A percentile compares a stretch with the other conserved stretches of the same genome.
Evolutionary conservation across 2,888 invertebrate genomes (phyloP).

Genomic region (Zaprionus bogoriensis): DNA sequence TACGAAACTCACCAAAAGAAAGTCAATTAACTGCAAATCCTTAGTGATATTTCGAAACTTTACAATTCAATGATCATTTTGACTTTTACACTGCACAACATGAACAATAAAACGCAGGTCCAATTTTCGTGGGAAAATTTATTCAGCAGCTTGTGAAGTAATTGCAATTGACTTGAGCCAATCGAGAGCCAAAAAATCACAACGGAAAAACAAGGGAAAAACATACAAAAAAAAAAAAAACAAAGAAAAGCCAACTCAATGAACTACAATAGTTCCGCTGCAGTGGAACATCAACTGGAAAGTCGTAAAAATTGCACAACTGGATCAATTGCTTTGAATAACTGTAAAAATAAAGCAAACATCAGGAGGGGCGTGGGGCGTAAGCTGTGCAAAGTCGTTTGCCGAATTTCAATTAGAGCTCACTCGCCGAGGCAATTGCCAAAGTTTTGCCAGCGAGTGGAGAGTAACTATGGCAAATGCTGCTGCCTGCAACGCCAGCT

Average conservation of each 20-base stretch:
- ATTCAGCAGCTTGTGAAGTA: neutral
- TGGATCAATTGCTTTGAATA: constrained; percentile 12
- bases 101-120: too few species aligned
- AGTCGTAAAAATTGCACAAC: constrained; percentile 15
- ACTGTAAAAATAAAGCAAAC: neutral
- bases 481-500: constrained; percentile 23
- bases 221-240: too few species aligned
- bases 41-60: too few species aligned
- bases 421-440: constrained; percentile 20
- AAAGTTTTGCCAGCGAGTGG: constrained; percentile 7
- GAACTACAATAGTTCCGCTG: neutral
- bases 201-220: neutral
- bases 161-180: neutral
- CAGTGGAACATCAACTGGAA: neutral
- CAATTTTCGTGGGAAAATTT: too few species aligned
- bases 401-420: constrained; percentile 37
- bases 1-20: too few species aligned
- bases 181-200: neutral
- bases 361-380: neutral
- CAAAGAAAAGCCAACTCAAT: neutral
- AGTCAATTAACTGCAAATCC: too few species aligned
- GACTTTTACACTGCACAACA: too few species aligned
- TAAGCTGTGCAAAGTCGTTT: constrained; percentile 12
- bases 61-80: too few species aligned
- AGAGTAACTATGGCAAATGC: constrained; percentile 12